Evolutionary conservation across 1,140 invertebrate genomes (phyloP).

Genomic region (Cardiocondyla obscurior): DNA sequence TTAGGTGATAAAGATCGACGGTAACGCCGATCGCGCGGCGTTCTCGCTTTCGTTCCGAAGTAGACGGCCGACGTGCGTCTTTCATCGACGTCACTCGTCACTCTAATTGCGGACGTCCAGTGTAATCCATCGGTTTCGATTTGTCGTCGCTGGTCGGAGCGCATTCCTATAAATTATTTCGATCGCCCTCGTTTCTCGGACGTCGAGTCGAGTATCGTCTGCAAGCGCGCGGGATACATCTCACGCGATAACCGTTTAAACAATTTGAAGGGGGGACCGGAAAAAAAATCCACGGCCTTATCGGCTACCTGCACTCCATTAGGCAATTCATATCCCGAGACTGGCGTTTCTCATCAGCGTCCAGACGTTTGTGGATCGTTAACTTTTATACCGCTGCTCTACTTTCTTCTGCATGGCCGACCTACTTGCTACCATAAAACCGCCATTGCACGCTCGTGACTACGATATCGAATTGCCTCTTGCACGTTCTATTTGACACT

Average conservation of each 20-base stretch:
- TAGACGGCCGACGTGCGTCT: slow-evolving; percentile 53
- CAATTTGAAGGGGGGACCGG: slow-evolving; percentile 7
- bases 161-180: slow-evolving; percentile 21
- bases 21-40: slow-evolving; percentile 38
- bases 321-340: slow-evolving; percentile 38
- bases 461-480: slow-evolving; percentile 44
- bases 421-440: slow-evolving; percentile 54
- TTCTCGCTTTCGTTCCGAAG: slow-evolving; percentile 30
- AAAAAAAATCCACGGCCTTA: not conserved
- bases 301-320: slow-evolving; percentile 14
- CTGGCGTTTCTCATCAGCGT: slow-evolving; percentile 53
- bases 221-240: not conserved
- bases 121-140: slow-evolving; percentile 60
- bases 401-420: slow-evolving; percentile 44
- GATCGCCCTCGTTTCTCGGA: slow-evolving; percentile 51
- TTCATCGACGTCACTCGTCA: slow-evolving; percentile 55
- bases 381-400: slow-evolving; percentile 57
- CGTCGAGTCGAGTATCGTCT: not conserved
- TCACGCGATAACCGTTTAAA: slow-evolving; percentile 28
- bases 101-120: slow-evolving; percentile 63
- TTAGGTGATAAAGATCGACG: slow-evolving; percentile 70
- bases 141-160: slow-evolving; percentile 31
- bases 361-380: slow-evolving; percentile 55
- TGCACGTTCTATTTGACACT: slow-evolving; percentile 31
- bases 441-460: slow-evolving; percentile 32